Conservation (phyloP, 2,888 invertebrate genomes). For the Ethmia dodecea region DNA sequence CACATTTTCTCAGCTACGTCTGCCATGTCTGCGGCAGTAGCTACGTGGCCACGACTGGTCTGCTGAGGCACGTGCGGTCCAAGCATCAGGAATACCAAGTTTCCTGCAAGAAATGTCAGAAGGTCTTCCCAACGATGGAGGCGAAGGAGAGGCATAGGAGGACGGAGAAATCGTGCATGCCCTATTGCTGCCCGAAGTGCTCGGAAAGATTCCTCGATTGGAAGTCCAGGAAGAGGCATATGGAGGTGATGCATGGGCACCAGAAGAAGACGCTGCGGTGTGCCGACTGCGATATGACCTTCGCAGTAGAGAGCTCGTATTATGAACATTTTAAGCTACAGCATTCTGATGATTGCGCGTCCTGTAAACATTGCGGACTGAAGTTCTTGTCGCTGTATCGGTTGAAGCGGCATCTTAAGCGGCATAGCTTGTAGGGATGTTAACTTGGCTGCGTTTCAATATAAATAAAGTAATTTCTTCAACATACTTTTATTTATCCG, state of each 20-base stretch:
- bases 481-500: too few species aligned
- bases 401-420: constrained; percentile 53
- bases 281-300: constrained; percentile 51
- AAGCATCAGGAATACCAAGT: constrained; percentile 61
- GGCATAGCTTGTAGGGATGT: constrained; percentile 33
- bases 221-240: constrained; percentile 49
- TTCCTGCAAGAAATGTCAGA: constrained; percentile 50
- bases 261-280: constrained; percentile 44
- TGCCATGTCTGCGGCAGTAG: constrained; percentile 64
- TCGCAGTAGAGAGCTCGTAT: constrained; percentile 45
- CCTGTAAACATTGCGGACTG: constrained; percentile 59
- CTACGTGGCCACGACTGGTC: constrained; percentile 55
- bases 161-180: constrained; percentile 58
- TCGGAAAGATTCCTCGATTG: constrained; percentile 55
- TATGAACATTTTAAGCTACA: constrained; percentile 59
- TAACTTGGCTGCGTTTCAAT: not conserved
- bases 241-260: constrained; percentile 54
- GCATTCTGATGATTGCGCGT: constrained; percentile 54
- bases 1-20: constrained; percentile 58
- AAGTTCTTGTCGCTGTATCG: constrained; percentile 54
- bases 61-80: constrained; percentile 50
- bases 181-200: constrained; percentile 58
- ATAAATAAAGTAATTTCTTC: too few species aligned
- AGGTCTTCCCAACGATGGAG: constrained; percentile 58
- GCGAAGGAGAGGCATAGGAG: constrained; percentile 57